phyloP scores from a whole-genome alignment of 2,888 invertebrate species.

The Cosmorhoe ocellata region DNA sequence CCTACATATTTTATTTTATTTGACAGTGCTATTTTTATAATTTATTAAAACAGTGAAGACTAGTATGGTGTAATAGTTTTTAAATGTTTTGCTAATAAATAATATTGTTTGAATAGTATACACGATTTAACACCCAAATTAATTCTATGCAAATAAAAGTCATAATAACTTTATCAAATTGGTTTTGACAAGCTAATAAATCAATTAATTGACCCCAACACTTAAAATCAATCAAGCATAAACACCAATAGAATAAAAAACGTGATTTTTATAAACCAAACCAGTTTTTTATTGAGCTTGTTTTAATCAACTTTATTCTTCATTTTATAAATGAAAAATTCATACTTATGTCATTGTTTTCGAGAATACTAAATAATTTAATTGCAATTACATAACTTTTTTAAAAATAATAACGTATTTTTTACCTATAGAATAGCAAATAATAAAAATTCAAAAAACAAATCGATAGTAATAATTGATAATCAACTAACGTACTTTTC shows the following conservation, averaged over 20 bases:
- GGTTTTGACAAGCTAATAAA: slow-evolving; percentile 21
- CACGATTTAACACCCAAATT: slow-evolving; percentile 11
- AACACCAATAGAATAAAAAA: slow-evolving; percentile 4
- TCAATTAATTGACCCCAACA: slow-evolving; percentile 24
- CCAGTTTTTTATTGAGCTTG: slow-evolving; percentile 6
- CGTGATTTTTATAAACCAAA: slow-evolving; percentile 1
- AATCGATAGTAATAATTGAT: neutral
- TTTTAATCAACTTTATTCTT: neutral
- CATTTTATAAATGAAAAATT: neutral
- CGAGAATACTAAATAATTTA: too few species aligned
- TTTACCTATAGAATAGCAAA: neutral
- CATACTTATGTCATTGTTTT: neutral
- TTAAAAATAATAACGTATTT: too few species aligned
- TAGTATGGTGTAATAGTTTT: too few species aligned
- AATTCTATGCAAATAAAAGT: slow-evolving; percentile 21
- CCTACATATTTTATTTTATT: too few species aligned
- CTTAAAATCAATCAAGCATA: slow-evolving; percentile 18
- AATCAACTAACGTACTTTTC: slow-evolving; percentile 3
- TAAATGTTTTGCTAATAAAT: too few species aligned
- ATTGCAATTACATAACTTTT: too few species aligned
- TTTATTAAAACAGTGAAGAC: too few species aligned
- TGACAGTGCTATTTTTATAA: too few species aligned
- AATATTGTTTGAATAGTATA: slow-evolving; percentile 2
- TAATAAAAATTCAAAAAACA: neutral
- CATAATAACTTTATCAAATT: slow-evolving; percentile 19